Base-by-base conservation (phyloP, 2,113 vertebrate genomes). In the Chelonoidis abingdonii region DNA sequence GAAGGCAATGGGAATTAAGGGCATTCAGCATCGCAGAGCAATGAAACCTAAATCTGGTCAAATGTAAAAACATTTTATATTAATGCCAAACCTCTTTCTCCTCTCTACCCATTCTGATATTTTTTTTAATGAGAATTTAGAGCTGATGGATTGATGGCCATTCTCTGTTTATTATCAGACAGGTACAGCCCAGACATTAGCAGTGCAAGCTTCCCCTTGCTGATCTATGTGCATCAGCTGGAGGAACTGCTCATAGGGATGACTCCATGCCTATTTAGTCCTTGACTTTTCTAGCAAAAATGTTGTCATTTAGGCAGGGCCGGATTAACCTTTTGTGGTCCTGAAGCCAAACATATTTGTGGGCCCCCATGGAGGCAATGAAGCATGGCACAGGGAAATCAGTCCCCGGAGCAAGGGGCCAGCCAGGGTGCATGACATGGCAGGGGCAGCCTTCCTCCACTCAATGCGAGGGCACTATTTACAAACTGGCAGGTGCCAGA, bases 301-400 rank as follows among this genome's bases (percentile, higher is more conserved):
- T 0, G 0, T 4, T 0, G 2, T 41, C 1, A 4, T 13, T 54
- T 49, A 49, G 50, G 13, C 50, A 50, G 50, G 50, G 50, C 50
- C 13, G 14, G 50, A 50, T 50, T 50, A 50, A 50, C 50, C 14
- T 50, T 50, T 50, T 50, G 50, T 50, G 50, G 50, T 14, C 50
- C 50, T 4, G 4, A 13, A 2, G 50, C 14, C 50, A 50, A 50
- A 50, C 50, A 50, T 50, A 50, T 50, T 50, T 50, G 14, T 50
- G 50, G 50, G 13, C 50, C 4, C 50, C 50, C 14, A 50, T 50
- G 50, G 50, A 50, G 50, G 14, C 13, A 50, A 50, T 50, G 50
- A 14, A 50, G 50, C 50, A 50, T 50, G 50, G 13, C 5, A 14
- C 50, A 50, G 50, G 50, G 50, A 50, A 13, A 14, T 50, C 50